phyloP scores from a whole-genome alignment of 64 coral and sea anemone species.

The Pocillopora damicornis region DNA sequence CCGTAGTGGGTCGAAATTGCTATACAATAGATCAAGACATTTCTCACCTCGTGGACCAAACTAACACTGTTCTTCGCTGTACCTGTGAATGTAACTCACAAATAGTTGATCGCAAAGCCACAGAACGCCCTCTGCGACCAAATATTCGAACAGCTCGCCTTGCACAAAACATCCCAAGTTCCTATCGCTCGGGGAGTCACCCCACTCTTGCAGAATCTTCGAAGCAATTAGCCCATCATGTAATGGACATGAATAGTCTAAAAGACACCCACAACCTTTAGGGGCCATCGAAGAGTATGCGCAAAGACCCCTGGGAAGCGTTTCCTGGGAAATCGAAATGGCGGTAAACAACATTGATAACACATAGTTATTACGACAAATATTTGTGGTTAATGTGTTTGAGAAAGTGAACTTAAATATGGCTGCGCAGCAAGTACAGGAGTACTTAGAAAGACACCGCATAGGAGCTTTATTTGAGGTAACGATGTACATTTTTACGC shows the following conservation, averaged over 20 bases:
- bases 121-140: conserved; percentile 47
- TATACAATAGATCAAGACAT: neutral
- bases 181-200: neutral
- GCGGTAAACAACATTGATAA: neutral
- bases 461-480: conserved; percentile 80
- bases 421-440: conserved; percentile 62
- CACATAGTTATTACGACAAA: neutral
- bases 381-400: neutral
- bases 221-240: neutral
- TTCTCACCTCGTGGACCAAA: conserved; percentile 71
- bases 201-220: neutral
- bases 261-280: neutral
- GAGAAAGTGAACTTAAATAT: conserved; percentile 6
- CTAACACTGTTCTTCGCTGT: conserved; percentile 29
- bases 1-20: too few relatives aligned
- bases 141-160: conserved; percentile 42
- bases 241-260: neutral
- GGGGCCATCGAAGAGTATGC: neutral
- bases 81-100: conserved; percentile 39
- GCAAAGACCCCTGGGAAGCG: neutral
- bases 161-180: conserved; percentile 58
- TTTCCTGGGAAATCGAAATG: conserved; percentile 46
- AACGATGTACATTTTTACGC: neutral
- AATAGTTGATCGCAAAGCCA: conserved; percentile 50
- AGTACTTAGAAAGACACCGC: conserved; percentile 62